These are phyloP conservation scores for Mus minutoides DNA, from an alignment of 2,797 vertebrate genomes.

Conservation along the genomic window DNA sequence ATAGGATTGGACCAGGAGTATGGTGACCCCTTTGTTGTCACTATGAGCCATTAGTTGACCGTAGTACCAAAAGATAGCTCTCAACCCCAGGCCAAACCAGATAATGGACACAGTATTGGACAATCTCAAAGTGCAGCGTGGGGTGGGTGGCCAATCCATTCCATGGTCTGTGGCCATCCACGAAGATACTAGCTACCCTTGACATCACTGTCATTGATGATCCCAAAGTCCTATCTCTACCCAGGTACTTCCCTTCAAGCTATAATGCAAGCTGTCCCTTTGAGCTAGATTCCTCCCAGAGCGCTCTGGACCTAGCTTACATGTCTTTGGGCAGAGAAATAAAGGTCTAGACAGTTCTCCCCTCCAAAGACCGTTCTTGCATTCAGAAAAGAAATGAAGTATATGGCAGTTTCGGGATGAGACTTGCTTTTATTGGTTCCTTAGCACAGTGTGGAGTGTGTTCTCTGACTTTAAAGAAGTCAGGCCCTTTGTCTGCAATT, in stretches of 20 bases:
- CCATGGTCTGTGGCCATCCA: not conserved
- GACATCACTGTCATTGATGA: not conserved
- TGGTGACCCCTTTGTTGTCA: not conserved
- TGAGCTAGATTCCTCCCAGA: not conserved
- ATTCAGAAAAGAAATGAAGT: not conserved
- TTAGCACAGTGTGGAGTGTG: not conserved
- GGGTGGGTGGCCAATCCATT: not conserved
- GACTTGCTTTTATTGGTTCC: not conserved
- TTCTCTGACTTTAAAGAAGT: not conserved
- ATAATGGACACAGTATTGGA: not conserved
- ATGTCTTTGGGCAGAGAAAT: slow-evolving; percentile 31
- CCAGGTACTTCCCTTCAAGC: not conserved
- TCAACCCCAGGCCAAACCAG: not conserved
- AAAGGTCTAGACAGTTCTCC: not conserved
- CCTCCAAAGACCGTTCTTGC: not conserved
- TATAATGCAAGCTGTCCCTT: not conserved
- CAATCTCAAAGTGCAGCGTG: not conserved
- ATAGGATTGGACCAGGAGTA: not conserved
- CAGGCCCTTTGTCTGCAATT: not conserved
- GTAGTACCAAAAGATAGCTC: not conserved
- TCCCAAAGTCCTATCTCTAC: not conserved
- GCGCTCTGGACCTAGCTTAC: not conserved
- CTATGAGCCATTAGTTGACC: not conserved
- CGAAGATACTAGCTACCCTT: not conserved
- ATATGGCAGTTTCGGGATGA: not conserved